phyloP scores from a whole-genome alignment of 2,888 invertebrate species.

The Melanchra persicariae region DNA sequence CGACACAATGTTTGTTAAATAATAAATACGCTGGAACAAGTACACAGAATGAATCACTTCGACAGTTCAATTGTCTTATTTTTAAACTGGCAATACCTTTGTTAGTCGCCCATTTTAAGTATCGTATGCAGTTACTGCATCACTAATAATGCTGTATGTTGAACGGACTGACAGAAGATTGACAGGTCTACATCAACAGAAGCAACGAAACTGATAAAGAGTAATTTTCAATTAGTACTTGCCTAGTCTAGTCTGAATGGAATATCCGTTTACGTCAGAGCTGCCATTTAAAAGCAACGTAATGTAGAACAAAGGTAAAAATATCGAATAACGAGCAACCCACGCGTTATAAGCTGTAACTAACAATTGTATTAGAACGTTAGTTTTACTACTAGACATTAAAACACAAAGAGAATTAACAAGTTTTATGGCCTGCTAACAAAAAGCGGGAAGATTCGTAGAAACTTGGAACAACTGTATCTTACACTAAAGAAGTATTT shows the following conservation, averaged over 20 bases:
- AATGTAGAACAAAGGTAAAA: conserved; percentile 18
- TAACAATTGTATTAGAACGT: conserved; percentile 32
- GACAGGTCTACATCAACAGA: conserved; percentile 28
- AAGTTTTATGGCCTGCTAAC: conserved; percentile 18
- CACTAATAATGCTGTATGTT: not conserved
- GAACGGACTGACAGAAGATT: conserved; percentile 30
- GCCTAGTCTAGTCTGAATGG: not conserved
- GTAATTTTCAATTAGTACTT: not conserved
- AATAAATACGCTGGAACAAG: conserved; percentile 38
- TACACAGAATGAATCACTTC: conserved; percentile 35
- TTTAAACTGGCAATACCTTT: conserved; percentile 36
- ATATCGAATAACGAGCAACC: conserved; percentile 13
- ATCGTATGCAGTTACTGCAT: conserved; percentile 29
- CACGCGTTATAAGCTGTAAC: conserved; percentile 15
- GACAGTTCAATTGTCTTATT: conserved; percentile 45
- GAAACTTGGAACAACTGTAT: conserved; percentile 5
- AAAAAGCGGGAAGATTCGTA: conserved; percentile 23
- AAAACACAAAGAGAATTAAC: conserved; percentile 35
- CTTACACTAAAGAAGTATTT: conserved; percentile 25
- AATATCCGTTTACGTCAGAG: not conserved
- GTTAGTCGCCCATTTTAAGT: conserved; percentile 23
- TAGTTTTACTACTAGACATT: conserved; percentile 26
- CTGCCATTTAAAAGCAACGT: not conserved
- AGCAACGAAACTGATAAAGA: not conserved
- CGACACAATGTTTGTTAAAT: conserved; percentile 46